phyloP scores from a whole-genome alignment of 2,797 vertebrate species.

The Hybognathus amarus region DNA sequence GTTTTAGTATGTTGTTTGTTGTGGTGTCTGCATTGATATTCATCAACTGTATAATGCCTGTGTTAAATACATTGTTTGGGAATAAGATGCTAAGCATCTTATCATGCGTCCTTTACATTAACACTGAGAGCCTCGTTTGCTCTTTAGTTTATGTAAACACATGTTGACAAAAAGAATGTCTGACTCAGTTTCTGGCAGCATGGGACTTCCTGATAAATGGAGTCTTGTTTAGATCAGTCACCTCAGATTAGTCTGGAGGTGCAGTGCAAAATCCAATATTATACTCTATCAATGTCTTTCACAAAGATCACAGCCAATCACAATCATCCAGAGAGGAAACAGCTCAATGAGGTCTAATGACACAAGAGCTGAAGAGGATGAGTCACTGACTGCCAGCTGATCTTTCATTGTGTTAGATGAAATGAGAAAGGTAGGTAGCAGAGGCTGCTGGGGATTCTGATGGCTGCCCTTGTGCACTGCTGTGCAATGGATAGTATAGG shows the following conservation, averaged over 20 bases:
- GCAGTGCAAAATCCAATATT: conserved; percentile 28
- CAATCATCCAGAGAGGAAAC: conserved; percentile 15
- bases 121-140: conserved; percentile 1
- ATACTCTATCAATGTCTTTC: conserved; percentile 23
- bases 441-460: not conserved
- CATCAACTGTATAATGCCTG: not conserved
- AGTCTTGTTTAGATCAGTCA: conserved; percentile 36
- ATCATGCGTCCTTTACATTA: conserved; percentile 13
- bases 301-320: conserved; percentile 40
- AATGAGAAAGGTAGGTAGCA: conserved; percentile 6
- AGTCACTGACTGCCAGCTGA: conserved; percentile 49
- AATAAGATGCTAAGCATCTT: conserved; percentile 21
- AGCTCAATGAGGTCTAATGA: conserved; percentile 32
- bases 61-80: conserved; percentile 10
- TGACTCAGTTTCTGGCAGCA: conserved; percentile 12
- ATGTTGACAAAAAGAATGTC: conserved; percentile 26
- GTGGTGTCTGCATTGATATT: not conserved
- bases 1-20: not conserved
- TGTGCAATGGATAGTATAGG: not conserved
- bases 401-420: conserved; percentile 26
- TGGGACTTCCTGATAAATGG: conserved; percentile 6
- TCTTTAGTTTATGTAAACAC: conserved; percentile 28
- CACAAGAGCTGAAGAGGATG: conserved; percentile 35
- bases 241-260: not conserved
- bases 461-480: not conserved